A percentile compares a stretch with the other conserved stretches of the same genome.
Conservation (phyloP, 1,140 invertebrate genomes). For the Parasteatoda tepidariorum region DNA sequence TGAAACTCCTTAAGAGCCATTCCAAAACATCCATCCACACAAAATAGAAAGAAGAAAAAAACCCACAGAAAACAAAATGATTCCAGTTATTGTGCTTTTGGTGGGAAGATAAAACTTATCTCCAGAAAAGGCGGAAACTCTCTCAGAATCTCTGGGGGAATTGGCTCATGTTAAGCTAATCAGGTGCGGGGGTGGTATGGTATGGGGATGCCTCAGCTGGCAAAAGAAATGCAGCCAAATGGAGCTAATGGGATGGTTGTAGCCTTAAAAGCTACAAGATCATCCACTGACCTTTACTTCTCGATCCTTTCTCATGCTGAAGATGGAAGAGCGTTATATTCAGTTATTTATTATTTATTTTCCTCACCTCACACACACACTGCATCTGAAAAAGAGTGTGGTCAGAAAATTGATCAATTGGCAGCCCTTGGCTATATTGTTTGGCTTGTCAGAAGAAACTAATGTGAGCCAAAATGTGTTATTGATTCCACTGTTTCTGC, state of each 20-base stretch:
- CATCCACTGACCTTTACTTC: constrained; percentile 9
- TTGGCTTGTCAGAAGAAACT: too few relatives aligned
- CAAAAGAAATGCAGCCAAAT: constrained; percentile 2
- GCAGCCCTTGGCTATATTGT: too few relatives aligned
- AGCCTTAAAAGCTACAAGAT: constrained; percentile 36
- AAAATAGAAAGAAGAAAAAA: too few relatives aligned
- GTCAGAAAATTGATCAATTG: too few relatives aligned
- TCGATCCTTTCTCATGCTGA: neutral
- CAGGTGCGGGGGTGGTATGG: constrained; percentile 9
- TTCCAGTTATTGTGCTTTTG: neutral
- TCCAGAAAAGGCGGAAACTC: neutral
- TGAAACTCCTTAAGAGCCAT: neutral
- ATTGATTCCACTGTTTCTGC: too few relatives aligned
- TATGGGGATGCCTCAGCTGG: constrained; percentile 18
- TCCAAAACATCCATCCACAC: neutral
- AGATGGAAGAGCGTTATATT: neutral
- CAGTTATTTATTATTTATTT: constrained; percentile 9
- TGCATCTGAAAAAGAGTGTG: too few relatives aligned
- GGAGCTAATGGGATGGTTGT: constrained; percentile 25
- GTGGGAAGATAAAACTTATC: neutral
- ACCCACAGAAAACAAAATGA: neutral
- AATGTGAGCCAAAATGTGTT: too few relatives aligned
- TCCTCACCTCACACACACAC: too few relatives aligned
- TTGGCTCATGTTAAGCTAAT: constrained; percentile 43
- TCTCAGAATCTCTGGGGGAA: neutral